phyloP scores from a whole-genome alignment of 2,113 vertebrate species.

The Scomber colias region DNA sequence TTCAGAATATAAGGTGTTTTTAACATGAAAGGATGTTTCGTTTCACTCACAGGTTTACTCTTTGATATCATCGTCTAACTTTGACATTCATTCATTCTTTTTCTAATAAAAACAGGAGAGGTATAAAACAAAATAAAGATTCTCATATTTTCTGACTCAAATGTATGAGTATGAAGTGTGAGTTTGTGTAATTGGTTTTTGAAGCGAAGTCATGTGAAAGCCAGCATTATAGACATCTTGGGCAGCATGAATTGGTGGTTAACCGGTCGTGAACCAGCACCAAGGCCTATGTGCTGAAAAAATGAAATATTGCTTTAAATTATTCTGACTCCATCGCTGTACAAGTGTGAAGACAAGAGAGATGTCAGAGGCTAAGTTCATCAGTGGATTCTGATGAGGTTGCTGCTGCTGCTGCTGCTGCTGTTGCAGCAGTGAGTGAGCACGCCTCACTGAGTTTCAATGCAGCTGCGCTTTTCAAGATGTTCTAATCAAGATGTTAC shows the following conservation, averaged over 20 bases:
- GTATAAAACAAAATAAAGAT: background rate
- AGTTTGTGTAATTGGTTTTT: conserved; percentile 40
- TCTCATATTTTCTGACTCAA: conserved; percentile 3
- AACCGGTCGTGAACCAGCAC: conserved; percentile 36
- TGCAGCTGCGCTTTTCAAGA: conserved; percentile 79
- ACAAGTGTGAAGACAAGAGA: conserved; percentile 78
- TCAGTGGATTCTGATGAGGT: conserved; percentile 82
- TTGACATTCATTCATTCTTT: background rate
- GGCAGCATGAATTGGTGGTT: conserved; percentile 10
- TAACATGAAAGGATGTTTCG: background rate
- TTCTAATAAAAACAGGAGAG: too few species aligned
- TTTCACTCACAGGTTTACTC: conserved; percentile 7
- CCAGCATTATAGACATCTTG: conserved; percentile 1
- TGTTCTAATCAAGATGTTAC: conserved; percentile 83
- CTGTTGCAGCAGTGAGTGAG: conserved; percentile 57
- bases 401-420: conserved; percentile 50
- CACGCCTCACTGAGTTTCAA: conserved; percentile 81
- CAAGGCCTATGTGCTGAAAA: conserved; percentile 19
- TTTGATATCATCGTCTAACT: background rate
- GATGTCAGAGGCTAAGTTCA: conserved; percentile 84
- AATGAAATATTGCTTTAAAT: conserved; percentile 67
- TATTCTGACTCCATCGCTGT: conserved; percentile 66
- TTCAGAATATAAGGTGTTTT: background rate
- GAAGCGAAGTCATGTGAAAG: conserved; percentile 30
- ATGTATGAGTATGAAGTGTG: background rate